A percentile compares a stretch with the other conserved stretches of the same genome.
These are phyloP conservation scores for Rhagoletis zephyria DNA, from an alignment of 1,140 invertebrate species.

Conservation along the genomic window DNA sequence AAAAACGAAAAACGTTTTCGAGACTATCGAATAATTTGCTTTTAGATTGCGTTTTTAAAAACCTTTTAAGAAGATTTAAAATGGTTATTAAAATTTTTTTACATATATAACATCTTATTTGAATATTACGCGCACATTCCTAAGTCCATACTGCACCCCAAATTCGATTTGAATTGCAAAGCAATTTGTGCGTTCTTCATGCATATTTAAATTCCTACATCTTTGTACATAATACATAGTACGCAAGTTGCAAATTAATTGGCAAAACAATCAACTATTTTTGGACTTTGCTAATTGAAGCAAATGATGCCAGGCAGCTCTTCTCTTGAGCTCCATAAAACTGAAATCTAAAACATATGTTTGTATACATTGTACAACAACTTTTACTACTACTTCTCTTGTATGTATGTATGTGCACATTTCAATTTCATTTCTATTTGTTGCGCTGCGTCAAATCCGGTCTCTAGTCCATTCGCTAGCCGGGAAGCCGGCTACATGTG, in stretches of 20 bases:
- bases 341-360: neutral
- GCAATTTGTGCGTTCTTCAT: neutral
- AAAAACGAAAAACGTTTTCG: neutral
- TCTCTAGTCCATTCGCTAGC: conserved; percentile 4
- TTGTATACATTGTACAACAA: neutral
- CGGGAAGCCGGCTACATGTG: conserved; percentile 12
- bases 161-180: too few species aligned
- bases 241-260: neutral
- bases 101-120: neutral
- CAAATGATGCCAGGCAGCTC: neutral
- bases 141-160: too few species aligned
- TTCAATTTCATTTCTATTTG: conserved; percentile 21
- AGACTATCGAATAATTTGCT: too few species aligned
- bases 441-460: conserved; percentile 9
- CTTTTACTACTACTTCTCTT: neutral
- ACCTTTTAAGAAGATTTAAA: too few species aligned
- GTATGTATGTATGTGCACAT: neutral
- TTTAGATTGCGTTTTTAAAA: too few species aligned
- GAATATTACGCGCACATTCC: too few species aligned
- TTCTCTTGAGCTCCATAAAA: neutral
- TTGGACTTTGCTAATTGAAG: conserved; percentile 8
- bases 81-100: too few species aligned
- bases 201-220: neutral
- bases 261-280: conserved; percentile 4
- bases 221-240: too few species aligned